Base-by-base conservation (phyloP, 53 echinoderm and acorn worm genomes). In the Antedon mediterranea region DNA sequence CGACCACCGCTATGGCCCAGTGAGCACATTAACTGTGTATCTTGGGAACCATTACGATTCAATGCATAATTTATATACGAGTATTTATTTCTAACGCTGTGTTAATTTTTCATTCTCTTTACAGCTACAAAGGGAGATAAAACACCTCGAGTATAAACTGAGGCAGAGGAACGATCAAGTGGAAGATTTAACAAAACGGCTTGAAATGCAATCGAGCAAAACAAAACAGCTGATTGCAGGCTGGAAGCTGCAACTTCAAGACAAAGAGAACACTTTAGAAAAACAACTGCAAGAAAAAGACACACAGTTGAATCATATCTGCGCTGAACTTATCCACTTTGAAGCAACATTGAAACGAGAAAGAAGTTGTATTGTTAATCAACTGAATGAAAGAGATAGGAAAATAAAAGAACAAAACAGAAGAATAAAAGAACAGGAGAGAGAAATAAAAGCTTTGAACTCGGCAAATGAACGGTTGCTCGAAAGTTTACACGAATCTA, bases 391-490 rank as follows among this genome's bases (percentile, higher is more conserved):
- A 30, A 86, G 85, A 72, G 86, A 81, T 70, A 73, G 72, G 4
- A 81, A 71, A 33, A 93, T 98, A 31, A 81, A 76, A 15, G 89
- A 94, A 34, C 81, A 89, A 32, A 83, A 94, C 42, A 77, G 74
- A 27, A 89, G 74, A 23, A 83, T 89, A 7, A 79, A 79, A 74
- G 78, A 85, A 32, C 98, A 98, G 29, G 79, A 93, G 70, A 84
- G 84, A 72, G 89, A 92, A 81, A 93, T 93, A 18, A 79, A 86
- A 77, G 92, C 98, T n/a, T 82, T 98, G 72, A 93, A 98, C 57
- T 34, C 71, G 13, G 98, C 92, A 0, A 98, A 98, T 71, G 90
- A 92, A 75, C 82, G 84, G 71, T 85, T 98, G 0, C 44, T 98
- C 8, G 80, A 81, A 31, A 92, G 92, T 41, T 76, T 98, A 11